phyloP scores from a whole-genome alignment of 37 sponge, comb jelly and placozoan species.

The Beroe ovata region DNA sequence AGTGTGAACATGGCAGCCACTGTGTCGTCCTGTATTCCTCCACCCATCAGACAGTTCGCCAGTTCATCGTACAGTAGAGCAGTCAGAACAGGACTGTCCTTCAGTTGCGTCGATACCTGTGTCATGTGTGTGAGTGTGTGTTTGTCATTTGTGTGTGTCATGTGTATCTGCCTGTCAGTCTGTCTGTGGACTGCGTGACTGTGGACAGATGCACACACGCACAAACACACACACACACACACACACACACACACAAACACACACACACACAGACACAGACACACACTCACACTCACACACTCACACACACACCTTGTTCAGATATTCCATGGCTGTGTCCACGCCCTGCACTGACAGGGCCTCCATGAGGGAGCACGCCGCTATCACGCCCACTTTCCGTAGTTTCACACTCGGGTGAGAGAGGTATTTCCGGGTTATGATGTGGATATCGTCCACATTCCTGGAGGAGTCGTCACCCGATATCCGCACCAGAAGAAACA shows the following conservation, averaged over 20 bases:
- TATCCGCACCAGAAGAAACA: constrained; percentile 53
- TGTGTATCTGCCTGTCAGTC: no score
- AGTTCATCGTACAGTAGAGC: constrained; percentile 35
- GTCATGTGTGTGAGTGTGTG: no score
- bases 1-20: no score
- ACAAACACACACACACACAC: no score
- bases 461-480: not conserved
- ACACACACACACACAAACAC: no score
- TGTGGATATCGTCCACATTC: constrained; percentile 39
- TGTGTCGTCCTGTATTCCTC: not conserved
- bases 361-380: constrained; percentile 8
- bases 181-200: no score
- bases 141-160: no score
- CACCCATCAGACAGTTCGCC: not conserved
- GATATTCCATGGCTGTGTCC: not conserved
- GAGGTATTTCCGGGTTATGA: constrained; percentile 58
- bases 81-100: not conserved
- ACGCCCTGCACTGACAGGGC: not conserved
- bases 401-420: constrained; percentile 6
- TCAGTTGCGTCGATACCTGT: not conserved
- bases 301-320: constrained; percentile 3
- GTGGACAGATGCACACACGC: no score
- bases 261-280: no score
- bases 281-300: no score
- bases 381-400: constrained; percentile 23